phyloP scores from a whole-genome alignment of 2,888 invertebrate species.

The Stenotaenia linearis region DNA sequence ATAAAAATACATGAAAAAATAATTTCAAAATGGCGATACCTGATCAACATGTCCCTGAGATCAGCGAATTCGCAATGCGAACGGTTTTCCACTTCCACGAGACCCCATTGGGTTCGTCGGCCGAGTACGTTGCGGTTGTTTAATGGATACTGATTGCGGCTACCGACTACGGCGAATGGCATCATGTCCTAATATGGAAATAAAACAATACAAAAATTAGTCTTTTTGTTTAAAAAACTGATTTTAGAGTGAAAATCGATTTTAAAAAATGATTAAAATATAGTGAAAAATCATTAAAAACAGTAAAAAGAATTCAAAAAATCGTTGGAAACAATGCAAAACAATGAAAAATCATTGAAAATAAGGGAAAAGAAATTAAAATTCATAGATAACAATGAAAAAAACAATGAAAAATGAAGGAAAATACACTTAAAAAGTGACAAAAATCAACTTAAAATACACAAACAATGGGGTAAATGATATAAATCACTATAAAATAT shows the following conservation, averaged over 20 bases:
- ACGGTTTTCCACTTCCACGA: slow-evolving; percentile 52
- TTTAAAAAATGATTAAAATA: too few relatives aligned
- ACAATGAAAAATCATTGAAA: too few relatives aligned
- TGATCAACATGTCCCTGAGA: slow-evolving; percentile 44
- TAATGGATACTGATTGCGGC: slow-evolving; percentile 48
- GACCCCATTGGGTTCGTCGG: slow-evolving; percentile 53
- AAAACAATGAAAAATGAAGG: too few relatives aligned
- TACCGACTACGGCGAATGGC: slow-evolving; percentile 53
- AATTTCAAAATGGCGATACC: slow-evolving; percentile 36
- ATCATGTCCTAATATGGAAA: slow-evolving; percentile 46
- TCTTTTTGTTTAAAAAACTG: background rate
- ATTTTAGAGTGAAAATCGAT: background rate
- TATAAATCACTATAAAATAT: too few relatives aligned
- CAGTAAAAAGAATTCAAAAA: too few relatives aligned
- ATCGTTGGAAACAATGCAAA: too few relatives aligned
- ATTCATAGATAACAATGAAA: too few relatives aligned
- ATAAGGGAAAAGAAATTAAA: too few relatives aligned
- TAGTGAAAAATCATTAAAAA: too few relatives aligned
- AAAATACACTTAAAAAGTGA: too few relatives aligned
- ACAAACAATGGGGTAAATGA: too few relatives aligned
- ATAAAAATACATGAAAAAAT: background rate
- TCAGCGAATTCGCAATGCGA: slow-evolving; percentile 52
- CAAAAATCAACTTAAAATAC: too few relatives aligned
- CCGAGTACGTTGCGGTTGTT: slow-evolving; percentile 49
- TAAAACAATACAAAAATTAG: background rate